phyloP scores from a whole-genome alignment of 2,113 vertebrate species.

The Aramus guarauna region DNA sequence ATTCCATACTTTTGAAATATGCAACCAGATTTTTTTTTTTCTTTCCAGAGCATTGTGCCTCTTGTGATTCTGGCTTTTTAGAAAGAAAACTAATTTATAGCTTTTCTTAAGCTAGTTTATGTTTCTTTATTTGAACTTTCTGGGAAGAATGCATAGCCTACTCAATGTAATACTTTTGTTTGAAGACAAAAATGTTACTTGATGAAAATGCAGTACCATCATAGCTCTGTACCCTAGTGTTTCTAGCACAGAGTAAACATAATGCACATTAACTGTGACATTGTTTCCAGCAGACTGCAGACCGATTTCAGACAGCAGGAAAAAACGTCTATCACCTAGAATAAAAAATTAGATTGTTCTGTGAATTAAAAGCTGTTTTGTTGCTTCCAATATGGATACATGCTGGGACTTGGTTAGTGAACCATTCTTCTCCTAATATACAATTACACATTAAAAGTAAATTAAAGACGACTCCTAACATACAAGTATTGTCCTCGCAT shows the following conservation, averaged over 20 bases:
- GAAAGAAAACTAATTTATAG: neutral
- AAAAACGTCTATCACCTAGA: neutral
- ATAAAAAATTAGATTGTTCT: constrained; percentile 24
- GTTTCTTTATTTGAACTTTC: neutral
- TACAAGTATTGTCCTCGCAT: neutral
- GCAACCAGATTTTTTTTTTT: neutral
- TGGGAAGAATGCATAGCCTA: neutral
- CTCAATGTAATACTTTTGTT: neutral
- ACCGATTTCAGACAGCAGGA: neutral
- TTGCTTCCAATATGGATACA: neutral
- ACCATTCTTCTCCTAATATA: neutral
- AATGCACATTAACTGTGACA: neutral
- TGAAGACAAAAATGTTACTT: neutral
- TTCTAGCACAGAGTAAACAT: constrained; percentile 8
- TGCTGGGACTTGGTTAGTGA: constrained; percentile 37
- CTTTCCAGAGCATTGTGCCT: neutral
- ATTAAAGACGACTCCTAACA: neutral
- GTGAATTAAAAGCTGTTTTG: constrained; percentile 50
- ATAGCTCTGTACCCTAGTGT: neutral
- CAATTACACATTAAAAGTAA: constrained; percentile 27
- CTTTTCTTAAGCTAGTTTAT: neutral
- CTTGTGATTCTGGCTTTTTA: neutral
- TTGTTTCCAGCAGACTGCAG: constrained; percentile 25
- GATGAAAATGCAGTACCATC: neutral
- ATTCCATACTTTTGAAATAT: neutral